A percentile compares a stretch with the other conserved stretches of the same genome.
phyloP scores from a whole-genome alignment of 2,888 invertebrate genomes.

The Nudaria mundana region DNA sequence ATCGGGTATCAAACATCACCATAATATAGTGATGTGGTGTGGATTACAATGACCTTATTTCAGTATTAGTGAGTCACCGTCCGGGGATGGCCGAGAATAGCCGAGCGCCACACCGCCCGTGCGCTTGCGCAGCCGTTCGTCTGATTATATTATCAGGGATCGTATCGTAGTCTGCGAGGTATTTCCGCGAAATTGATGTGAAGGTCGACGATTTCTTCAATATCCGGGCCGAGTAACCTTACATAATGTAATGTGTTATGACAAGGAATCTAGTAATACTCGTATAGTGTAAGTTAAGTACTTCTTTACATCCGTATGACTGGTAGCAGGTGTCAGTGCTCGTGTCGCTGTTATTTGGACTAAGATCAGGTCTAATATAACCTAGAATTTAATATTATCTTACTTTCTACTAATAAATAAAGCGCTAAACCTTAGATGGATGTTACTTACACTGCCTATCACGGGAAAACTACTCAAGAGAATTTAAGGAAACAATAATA shows the following conservation, averaged over 20 bases:
- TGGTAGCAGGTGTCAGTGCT: too few relatives aligned
- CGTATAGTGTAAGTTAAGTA: too few relatives aligned
- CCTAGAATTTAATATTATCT: too few relatives aligned
- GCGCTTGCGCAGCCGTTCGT: slow-evolving; percentile 24
- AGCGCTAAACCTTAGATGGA: too few relatives aligned
- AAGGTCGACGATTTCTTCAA: slow-evolving; percentile 19
- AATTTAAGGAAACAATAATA: too few relatives aligned
- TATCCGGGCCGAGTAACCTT: not conserved
- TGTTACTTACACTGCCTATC: too few relatives aligned
- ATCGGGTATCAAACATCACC: slow-evolving; percentile 31
- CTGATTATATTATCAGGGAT: slow-evolving; percentile 13
- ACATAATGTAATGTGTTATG: not conserved
- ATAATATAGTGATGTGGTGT: slow-evolving; percentile 51
- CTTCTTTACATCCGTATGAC: too few relatives aligned
- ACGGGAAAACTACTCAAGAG: too few relatives aligned
- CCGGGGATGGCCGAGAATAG: slow-evolving; percentile 32
- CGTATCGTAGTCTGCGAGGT: slow-evolving; percentile 3
- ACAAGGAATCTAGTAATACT: too few relatives aligned
- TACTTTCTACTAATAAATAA: too few relatives aligned
- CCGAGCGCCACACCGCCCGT: slow-evolving; percentile 18
- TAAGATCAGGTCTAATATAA: too few relatives aligned
- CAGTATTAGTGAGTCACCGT: slow-evolving; percentile 44
- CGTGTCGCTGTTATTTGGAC: too few relatives aligned
- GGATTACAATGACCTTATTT: slow-evolving; percentile 60
- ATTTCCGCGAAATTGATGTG: slow-evolving; percentile 6